Percentiles rank a stretch among this genome's conserved stretches.
Conservation (phyloP, 2,113 vertebrate species). For the Archocentrus centrarchus region DNA sequence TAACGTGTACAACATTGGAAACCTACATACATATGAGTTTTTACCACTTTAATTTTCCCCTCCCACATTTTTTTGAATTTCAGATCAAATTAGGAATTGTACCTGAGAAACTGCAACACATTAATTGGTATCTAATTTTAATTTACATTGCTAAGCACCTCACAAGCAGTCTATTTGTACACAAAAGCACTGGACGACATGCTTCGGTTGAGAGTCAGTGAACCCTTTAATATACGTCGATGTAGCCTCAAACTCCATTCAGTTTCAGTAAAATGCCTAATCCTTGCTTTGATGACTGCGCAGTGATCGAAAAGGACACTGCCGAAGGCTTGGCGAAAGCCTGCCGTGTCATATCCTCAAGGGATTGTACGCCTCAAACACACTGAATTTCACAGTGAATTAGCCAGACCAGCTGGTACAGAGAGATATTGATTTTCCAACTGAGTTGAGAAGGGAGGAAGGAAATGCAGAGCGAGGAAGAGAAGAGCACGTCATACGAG, state of each 20-base stretch:
- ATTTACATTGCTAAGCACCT: neutral
- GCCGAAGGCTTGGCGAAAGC: slow-evolving; percentile 48
- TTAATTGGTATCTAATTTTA: neutral
- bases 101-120: neutral
- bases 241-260: slow-evolving; percentile 1
- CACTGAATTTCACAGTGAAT: slow-evolving; percentile 78
- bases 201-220: neutral
- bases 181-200: slow-evolving; percentile 2
- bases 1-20: neutral
- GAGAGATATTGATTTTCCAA: slow-evolving; percentile 79
- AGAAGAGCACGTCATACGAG: slow-evolving; percentile 34
- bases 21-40: neutral
- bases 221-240: neutral
- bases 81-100: neutral
- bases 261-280: slow-evolving; percentile 51
- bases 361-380: slow-evolving; percentile 70
- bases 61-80: neutral
- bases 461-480: slow-evolving; percentile 51
- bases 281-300: slow-evolving; percentile 58
- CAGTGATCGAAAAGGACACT: slow-evolving; percentile 61
- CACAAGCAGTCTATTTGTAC: neutral
- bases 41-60: neutral
- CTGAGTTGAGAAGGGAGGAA: slow-evolving; percentile 56
- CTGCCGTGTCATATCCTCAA: slow-evolving; percentile 58
- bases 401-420: slow-evolving; percentile 76